Evolutionary conservation across 2,888 invertebrate species (phyloP), one percentile per base, ranked within the genome.

Genomic region (Xylocampa areola): DNA sequence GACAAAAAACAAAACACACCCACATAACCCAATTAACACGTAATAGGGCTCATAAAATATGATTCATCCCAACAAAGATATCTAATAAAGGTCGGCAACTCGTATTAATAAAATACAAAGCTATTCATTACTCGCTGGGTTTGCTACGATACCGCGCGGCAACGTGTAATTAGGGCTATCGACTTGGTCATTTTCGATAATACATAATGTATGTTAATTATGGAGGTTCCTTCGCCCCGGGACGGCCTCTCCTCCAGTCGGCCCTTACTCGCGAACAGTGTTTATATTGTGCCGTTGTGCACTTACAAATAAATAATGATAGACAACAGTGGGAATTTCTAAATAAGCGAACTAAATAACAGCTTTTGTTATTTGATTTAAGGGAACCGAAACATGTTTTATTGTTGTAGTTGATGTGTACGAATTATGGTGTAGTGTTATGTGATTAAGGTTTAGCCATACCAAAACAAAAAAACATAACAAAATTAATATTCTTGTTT

Each of bases 141-240:
- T 71, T 70, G 52, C 81, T 79, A 78, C 81, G 79, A 77, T 76
- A 78, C 78, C 79, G 79, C 73, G 73, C 73, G 77, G 82, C 72
- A 89, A 87, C 90, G 69, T 88, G 87, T 90, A 92, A 93, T 93
- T 92, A 92, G 85, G 87, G 81, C 77, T 85, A 88, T 88, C 84
- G 84, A 85, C 81, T 84, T 85, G 91, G 88, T 87, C 88, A 89
- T 91, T 93, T 91, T 86, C 86, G 90, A 91, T 93, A 92, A 92
- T 92, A 91, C 90, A 89, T 92, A 93, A 93, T 92, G 91, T 88
- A 92, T 90, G 92, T 88, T 93, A 93, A 93, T 93, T 91, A 92
- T 89, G 91, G 91, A 80, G 88, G 86, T 71, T 61, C 75, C 77
- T 79, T 81, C 72, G 88, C 92, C 91, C 71, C 87, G 82, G 88